Percentiles rank a stretch among this genome's conserved stretches.
Conservation (phyloP, 2,888 invertebrate genomes). For the Cerastis rubricosa region DNA sequence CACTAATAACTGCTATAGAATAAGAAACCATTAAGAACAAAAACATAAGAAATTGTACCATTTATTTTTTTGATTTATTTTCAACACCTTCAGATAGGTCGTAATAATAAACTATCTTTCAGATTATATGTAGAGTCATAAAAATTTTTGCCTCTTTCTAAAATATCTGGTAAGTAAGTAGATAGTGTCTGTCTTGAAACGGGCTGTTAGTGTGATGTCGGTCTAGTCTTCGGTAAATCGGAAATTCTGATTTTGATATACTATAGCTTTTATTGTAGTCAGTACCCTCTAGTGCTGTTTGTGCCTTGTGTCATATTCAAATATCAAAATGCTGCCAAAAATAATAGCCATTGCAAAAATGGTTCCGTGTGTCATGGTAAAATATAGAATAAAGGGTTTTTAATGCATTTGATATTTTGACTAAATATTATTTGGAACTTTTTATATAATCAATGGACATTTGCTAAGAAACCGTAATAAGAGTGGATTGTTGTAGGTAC, state of each 20-base stretch:
- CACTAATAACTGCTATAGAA: too few species aligned
- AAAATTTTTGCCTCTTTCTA: not conserved
- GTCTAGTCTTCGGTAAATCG: not conserved
- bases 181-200: not conserved
- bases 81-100: not conserved
- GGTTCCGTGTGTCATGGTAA: not conserved
- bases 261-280: not conserved
- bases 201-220: not conserved
- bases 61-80: not conserved
- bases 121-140: not conserved
- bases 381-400: not conserved
- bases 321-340: not conserved
- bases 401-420: not conserved
- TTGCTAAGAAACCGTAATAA: constrained; percentile 7
- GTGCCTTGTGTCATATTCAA: too few species aligned
- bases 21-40: too few species aligned
- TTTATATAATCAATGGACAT: not conserved
- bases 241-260: not conserved
- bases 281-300: too few species aligned
- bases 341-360: not conserved
- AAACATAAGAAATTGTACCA: too few species aligned
- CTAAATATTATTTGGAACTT: not conserved
- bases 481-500: not conserved
- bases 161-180: too few species aligned
- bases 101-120: not conserved